Evolutionary conservation across 2,797 vertebrate genomes (phyloP), one percentile per base, ranked within the genome.

Genomic region (Gallinago nigripennis): DNA sequence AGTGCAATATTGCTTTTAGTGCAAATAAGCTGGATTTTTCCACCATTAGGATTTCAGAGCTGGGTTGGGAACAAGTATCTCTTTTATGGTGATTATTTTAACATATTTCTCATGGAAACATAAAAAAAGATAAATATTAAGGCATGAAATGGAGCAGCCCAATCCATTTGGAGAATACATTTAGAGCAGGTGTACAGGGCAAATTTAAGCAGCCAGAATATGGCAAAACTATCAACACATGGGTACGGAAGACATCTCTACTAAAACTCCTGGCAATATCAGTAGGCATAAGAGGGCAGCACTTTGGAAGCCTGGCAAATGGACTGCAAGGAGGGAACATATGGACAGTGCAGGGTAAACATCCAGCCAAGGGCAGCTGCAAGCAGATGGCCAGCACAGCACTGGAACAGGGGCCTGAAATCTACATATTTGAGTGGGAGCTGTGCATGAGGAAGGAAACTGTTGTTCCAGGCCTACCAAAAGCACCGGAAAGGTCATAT

Each of bases 21-120:
- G 61, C 27, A 96, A 95, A 95, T 86, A 95, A 88, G 60, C 35
- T 84, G 54, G 9, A 77, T 93, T 95, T 95, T 95, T 92, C 94
- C 93, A 94, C 68, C 57, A 63, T 93, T 91, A 85, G 57, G 54
- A 78, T 95, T 94, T 94, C 92, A 93, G 83, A 95, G 51, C 70
- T 96, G 73, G 18, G 58, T 77, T 87, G 82, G 72, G 82, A 96
- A 64, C 46, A 95, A 95, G 76, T 92, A 88, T 97, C 90, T 96
- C 86, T 96, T 93, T 92, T 95, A 92, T 88, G 86, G 61, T 96
- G 86, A 97, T 95, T 91, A 83, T 96, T 96, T 95, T 95, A 96
- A 80, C 96, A 96, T 96, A 91, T 80, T 95, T 94, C 77, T 95
- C 24, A 69, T 94, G 78, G 75, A 97, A 94, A 56, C 86, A 57